Percentiles rank a stretch among this genome's conserved stretches.
Evolutionary conservation across 2,797 vertebrate genomes (phyloP).

Genomic region (Hapalemur alaotrensis): DNA sequence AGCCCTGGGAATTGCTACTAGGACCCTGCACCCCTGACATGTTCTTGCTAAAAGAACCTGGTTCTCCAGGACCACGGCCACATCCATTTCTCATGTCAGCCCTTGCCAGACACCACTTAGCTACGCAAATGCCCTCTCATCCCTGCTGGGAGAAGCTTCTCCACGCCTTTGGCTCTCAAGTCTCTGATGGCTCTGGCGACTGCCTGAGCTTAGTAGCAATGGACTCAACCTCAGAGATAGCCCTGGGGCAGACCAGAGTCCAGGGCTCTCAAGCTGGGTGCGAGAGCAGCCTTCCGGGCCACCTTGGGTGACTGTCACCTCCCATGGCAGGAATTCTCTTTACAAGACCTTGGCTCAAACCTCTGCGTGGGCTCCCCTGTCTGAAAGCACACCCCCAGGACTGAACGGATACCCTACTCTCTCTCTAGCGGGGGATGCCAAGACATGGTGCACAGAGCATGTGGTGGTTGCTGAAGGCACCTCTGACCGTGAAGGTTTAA

Average conservation of each 20-base stretch:
- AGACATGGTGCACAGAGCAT: accelerated
- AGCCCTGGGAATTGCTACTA: neutral
- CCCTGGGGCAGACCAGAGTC: neutral
- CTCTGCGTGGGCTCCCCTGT: neutral
- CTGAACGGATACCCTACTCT: accelerated
- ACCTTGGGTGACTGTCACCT: neutral
- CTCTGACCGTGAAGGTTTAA: neutral
- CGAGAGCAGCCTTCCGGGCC: neutral
- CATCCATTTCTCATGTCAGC: neutral
- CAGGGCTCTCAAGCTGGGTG: neutral
- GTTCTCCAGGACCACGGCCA: neutral
- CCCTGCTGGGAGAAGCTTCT: neutral
- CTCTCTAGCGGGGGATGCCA: neutral
- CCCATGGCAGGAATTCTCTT: neutral
- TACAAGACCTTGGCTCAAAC: neutral
- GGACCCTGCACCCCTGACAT: accelerated
- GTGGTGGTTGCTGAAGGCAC: neutral
- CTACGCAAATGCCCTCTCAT: neutral
- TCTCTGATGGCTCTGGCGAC: neutral
- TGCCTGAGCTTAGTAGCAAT: neutral
- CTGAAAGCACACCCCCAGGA: neutral
- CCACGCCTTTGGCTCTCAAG: neutral
- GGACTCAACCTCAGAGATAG: neutral
- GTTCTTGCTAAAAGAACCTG: neutral
- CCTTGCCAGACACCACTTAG: neutral